phyloP scores from a whole-genome alignment of 2,113 vertebrate species.

The Crotalus horridus region DNA sequence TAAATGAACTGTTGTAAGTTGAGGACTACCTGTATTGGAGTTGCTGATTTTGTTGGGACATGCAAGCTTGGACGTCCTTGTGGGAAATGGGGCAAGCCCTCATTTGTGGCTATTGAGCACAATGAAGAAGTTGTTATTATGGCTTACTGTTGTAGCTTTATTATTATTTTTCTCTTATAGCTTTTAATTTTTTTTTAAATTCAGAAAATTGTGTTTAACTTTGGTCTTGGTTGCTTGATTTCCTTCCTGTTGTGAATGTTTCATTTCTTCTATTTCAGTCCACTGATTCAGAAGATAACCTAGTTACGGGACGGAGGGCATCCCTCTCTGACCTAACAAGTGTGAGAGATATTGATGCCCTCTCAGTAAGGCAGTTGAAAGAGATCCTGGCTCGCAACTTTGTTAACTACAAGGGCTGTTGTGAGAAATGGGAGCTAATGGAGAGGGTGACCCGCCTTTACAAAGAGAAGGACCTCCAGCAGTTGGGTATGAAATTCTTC shows the following conservation, averaged over 20 bases:
- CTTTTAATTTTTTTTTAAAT: not conserved
- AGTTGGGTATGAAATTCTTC: conserved; percentile 69
- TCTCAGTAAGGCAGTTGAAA: conserved; percentile 92
- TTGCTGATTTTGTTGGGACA: not conserved
- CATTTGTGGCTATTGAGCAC: not conserved
- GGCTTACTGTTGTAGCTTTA: not conserved
- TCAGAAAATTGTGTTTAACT: not conserved
- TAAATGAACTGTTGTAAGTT: not conserved
- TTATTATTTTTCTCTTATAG: not conserved
- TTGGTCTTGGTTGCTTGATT: not conserved
- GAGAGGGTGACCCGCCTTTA: conserved; percentile 89
- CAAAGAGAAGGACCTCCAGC: conserved; percentile 82
- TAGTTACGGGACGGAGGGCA: conserved; percentile 79
- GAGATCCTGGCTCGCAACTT: conserved; percentile 96
- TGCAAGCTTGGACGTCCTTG: not conserved
- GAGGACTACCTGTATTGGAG: not conserved
- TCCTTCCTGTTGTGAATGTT: not conserved
- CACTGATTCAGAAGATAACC: conserved; percentile 78
- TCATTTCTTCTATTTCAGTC: conserved; percentile 64
- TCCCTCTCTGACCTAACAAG: conserved; percentile 85
- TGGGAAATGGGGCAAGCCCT: not conserved
- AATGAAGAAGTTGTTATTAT: not conserved
- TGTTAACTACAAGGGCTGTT: conserved; percentile 97
- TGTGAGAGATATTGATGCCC: conserved; percentile 80
- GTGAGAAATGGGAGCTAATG: conserved; percentile 98